These are phyloP conservation scores for Chrysochloris asiatica DNA, from an alignment of 2,113 vertebrate species.

Conservation along the genomic window DNA sequence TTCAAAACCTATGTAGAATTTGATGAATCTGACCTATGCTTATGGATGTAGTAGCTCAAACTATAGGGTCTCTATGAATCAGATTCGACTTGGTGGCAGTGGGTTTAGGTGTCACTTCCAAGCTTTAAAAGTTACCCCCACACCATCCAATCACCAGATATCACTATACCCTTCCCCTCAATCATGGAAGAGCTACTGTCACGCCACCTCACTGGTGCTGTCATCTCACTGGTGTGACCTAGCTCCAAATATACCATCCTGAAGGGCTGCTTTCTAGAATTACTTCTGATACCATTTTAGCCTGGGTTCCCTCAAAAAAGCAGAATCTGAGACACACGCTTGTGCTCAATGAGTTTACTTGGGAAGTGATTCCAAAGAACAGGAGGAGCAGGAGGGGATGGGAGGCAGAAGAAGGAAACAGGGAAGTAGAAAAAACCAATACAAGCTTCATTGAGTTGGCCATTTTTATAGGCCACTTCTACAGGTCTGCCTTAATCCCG, in stretches of 20 bases:
- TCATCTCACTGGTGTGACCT: background rate
- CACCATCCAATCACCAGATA: background rate
- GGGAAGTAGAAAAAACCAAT: background rate
- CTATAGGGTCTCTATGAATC: no score
- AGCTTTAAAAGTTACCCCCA: background rate
- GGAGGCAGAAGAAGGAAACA: background rate
- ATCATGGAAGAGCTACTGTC: background rate
- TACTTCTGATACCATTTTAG: background rate
- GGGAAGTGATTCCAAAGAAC: background rate
- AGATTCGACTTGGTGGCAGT: no score
- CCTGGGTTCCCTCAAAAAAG: background rate
- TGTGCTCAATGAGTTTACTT: background rate
- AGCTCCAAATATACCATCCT: background rate
- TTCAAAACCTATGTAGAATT: no score
- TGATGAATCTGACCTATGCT: no score
- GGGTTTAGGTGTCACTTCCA: no score
- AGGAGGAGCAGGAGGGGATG: background rate
- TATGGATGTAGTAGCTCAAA: no score
- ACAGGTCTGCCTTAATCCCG: background rate
- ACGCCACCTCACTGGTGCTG: background rate
- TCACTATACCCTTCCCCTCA: background rate
- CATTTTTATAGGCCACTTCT: background rate
- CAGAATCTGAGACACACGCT: background rate
- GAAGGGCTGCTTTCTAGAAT: background rate
- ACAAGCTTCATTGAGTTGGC: background rate